These are phyloP conservation scores for Porites australiensis DNA, from an alignment of 64 coral and sea anemone species.

Conservation along the genomic window DNA sequence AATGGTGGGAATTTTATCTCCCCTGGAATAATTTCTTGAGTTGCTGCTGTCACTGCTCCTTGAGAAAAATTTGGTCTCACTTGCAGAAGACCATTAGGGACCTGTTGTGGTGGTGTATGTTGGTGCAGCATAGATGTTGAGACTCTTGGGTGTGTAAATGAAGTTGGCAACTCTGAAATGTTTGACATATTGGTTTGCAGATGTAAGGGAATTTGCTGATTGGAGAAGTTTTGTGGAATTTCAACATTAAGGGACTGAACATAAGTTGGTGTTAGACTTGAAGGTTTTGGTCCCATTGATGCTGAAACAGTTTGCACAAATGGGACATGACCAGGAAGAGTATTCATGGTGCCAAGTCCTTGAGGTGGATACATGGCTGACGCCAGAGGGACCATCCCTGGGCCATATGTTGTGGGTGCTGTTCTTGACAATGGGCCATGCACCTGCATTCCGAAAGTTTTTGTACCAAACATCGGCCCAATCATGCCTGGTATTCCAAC, in stretches of 20 bases:
- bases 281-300: constrained; percentile 39
- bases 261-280: constrained; percentile 51
- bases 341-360: constrained; percentile 5
- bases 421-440: neutral
- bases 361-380: neutral
- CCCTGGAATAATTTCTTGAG: constrained; percentile 63
- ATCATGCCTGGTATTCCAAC: neutral
- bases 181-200: constrained; percentile 3
- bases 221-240: constrained; percentile 10
- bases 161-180: constrained; percentile 9
- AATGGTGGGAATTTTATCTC: constrained; percentile 70
- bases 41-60: neutral
- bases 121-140: constrained; percentile 9
- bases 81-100: constrained; percentile 32
- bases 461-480: neutral
- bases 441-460: neutral
- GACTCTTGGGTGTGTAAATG: constrained; percentile 16
- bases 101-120: neutral
- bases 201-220: constrained; percentile 14
- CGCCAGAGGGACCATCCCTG: neutral
- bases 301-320: constrained; percentile 51
- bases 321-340: constrained; percentile 26
- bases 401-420: neutral
- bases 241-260: constrained; percentile 23
- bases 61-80: constrained; percentile 34